These are phyloP conservation scores for Centropus bengalensis DNA, from an alignment of 2,113 vertebrate species.

Conservation along the genomic window DNA sequence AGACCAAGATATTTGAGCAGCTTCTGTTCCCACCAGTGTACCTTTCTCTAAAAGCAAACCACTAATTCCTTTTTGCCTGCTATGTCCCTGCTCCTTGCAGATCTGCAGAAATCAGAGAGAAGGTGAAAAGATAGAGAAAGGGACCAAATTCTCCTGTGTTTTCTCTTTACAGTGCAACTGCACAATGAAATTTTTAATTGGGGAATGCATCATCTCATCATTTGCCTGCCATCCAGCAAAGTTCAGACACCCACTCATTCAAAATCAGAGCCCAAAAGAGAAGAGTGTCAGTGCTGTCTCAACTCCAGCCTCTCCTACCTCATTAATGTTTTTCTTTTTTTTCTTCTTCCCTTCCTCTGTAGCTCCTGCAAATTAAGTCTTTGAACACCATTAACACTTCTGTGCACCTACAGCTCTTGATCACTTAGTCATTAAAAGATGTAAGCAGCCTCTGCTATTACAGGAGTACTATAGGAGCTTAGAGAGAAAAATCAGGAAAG, in stretches of 20 bases:
- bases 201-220: background rate
- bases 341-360: slow-evolving; percentile 5
- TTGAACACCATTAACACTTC: slow-evolving; percentile 45
- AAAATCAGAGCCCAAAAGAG: background rate
- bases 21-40: slow-evolving; percentile 11
- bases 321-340: background rate
- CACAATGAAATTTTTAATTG: background rate
- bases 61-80: background rate
- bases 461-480: background rate
- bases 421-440: background rate
- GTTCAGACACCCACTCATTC: background rate
- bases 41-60: background rate
- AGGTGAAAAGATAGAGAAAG: background rate
- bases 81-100: background rate
- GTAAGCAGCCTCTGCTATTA: background rate
- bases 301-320: background rate
- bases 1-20: background rate
- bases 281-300: background rate
- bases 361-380: slow-evolving; percentile 48
- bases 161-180: background rate
- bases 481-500: background rate
- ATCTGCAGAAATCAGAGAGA: background rate
- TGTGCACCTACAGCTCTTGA: background rate
- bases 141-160: background rate
- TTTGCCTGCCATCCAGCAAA: background rate